Base-by-base conservation (phyloP, 2,888 invertebrate genomes). In the Epinotia nisella region DNA sequence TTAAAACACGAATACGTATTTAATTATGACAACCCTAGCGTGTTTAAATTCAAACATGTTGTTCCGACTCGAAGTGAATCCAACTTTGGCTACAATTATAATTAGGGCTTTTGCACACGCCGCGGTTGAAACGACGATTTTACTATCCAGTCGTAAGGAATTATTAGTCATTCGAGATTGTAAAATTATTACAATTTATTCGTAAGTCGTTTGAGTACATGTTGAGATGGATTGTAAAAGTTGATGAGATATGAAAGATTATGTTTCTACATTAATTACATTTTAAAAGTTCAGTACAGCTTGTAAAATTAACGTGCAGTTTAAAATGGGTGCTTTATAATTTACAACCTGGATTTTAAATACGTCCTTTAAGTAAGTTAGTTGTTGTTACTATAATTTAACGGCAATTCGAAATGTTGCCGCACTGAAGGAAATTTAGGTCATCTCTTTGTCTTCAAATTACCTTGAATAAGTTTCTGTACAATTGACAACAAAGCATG, bases 41-140 rank as follows among this genome's bases (percentile, higher is more conserved):
- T 49, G 67, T 67, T 72, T 58, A 53, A 71, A 71, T 53, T 61
- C 67, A 68, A 72, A 72, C 67, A 72, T 60, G 72, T 72, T 72
- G 72, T 72, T 49, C 49, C 61, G 61, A 53, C 29, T 67, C 55
- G 35, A 55, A 71, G 71, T 61, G 66, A 72, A 68, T 62, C 62
- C 39, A 72, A 68, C 67, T 72, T 68, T 56, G 35, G 45, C 45
- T 62, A 61, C 61, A 72, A 72, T 72, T 72, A 72, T 62, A 72
- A 72, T 72, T 61, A 72, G 67, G 72, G 72, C 56, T 7, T 35
- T 13, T 39, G 19, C 62, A 62, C 29, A 68, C 72, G 35, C 45
- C 45, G 55, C 61, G 61, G 10, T 15, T 45, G 19, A 24, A 55
- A 55, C 39, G 62, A 13, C 59, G 39, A 39, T 9, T 62, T 58